Evolutionary conservation across 2,888 invertebrate genomes (phyloP).

Genomic region (Chouioia cunea): DNA sequence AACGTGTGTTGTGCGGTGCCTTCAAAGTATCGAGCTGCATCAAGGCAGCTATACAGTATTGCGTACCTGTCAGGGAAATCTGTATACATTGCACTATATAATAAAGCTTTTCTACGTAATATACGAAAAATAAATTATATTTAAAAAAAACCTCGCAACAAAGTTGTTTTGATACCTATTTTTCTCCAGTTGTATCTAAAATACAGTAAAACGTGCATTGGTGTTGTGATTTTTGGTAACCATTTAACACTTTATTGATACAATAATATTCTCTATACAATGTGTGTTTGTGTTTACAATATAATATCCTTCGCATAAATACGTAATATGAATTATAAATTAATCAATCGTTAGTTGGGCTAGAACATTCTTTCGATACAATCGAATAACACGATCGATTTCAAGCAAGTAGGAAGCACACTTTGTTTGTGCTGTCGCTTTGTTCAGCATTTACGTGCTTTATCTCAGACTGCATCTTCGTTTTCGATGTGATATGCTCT

Average conservation of each 20-base stretch:
- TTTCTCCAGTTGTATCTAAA: no score
- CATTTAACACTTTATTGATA: slow-evolving; percentile 64
- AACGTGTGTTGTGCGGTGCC: slow-evolving; percentile 37
- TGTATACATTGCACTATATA: slow-evolving; percentile 45
- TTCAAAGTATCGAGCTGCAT: slow-evolving; percentile 37
- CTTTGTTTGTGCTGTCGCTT: neutral
- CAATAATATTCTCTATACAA: slow-evolving; percentile 62
- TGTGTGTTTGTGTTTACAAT: slow-evolving; percentile 53
- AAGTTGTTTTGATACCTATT: no score
- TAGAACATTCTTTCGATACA: slow-evolving; percentile 56
- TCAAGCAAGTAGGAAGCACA: slow-evolving; percentile 26
- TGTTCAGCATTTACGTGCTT: slow-evolving; percentile 17
- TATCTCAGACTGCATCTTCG: neutral
- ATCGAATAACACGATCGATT: slow-evolving; percentile 38
- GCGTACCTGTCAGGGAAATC: slow-evolving; percentile 41
- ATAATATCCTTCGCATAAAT: slow-evolving; percentile 51
- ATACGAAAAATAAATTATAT: slow-evolving; percentile 34
- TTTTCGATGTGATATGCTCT: slow-evolving; percentile 15
- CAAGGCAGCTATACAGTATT: slow-evolving; percentile 40
- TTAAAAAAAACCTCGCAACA: slow-evolving; percentile 20
- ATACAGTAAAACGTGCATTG: no score
- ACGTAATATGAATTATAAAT: slow-evolving; percentile 55
- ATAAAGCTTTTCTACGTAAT: slow-evolving; percentile 42
- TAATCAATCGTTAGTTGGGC: slow-evolving; percentile 52
- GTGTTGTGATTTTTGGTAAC: slow-evolving; percentile 57